These are phyloP conservation scores for Aphaenogaster rudis DNA, from an alignment of 1,140 invertebrate species.

Conservation along the genomic window DNA sequence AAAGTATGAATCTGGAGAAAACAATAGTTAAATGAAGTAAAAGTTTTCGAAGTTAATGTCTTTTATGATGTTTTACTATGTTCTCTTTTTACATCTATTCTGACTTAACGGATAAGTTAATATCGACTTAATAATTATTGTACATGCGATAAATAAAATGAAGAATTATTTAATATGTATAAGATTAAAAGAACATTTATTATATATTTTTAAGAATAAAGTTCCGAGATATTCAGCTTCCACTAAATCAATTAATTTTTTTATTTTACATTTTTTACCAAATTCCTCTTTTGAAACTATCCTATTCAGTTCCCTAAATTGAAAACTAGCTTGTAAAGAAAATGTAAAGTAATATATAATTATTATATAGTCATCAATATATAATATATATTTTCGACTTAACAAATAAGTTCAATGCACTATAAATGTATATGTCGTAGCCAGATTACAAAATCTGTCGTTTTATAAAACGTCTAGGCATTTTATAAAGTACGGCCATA, in stretches of 20 bases:
- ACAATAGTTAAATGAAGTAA: neutral
- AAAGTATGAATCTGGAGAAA: neutral
- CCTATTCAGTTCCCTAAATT: neutral
- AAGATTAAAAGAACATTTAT: neutral
- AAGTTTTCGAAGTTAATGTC: neutral
- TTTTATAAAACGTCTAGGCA: no score
- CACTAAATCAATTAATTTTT: neutral
- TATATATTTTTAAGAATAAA: constrained; percentile 40
- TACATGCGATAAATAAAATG: constrained; percentile 28
- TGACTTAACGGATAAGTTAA: constrained; percentile 1
- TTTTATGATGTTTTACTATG: constrained; percentile 9
- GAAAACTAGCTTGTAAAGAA: neutral
- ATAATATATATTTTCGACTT: neutral
- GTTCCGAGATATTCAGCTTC: constrained; percentile 11
- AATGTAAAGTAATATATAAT: neutral
- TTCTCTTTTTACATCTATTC: neutral
- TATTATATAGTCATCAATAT: neutral
- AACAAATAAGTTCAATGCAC: neutral
- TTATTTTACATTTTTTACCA: neutral
- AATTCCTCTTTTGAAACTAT: neutral
- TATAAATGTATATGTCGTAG: neutral
- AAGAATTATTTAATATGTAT: constrained; percentile 5
- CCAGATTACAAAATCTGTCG: no score
- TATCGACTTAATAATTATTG: constrained; percentile 8
- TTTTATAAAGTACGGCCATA: no score